phyloP scores from a whole-genome alignment of 2,113 vertebrate genomes.

The Platichthys stellatus region DNA sequence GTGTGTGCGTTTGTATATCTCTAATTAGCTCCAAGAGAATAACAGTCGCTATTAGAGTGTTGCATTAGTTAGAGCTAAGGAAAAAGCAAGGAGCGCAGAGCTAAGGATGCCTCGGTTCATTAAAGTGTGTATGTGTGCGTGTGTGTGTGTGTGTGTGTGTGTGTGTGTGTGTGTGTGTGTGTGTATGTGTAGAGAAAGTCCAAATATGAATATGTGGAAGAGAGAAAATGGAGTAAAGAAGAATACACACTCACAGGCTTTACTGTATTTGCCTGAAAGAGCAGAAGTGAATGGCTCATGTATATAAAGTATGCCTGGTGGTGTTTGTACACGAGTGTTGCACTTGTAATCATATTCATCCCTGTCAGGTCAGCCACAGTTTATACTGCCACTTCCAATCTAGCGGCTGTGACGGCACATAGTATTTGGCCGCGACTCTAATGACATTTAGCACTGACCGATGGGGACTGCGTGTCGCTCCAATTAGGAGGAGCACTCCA shows the following conservation, averaged over 20 bases:
- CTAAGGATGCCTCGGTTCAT: slow-evolving; percentile 32
- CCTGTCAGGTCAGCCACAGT: slow-evolving; percentile 48
- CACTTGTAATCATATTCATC: slow-evolving; percentile 53
- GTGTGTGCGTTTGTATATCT: slow-evolving; percentile 46
- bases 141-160: slow-evolving; percentile 2
- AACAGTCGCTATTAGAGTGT: slow-evolving; percentile 52
- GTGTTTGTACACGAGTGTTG: slow-evolving; percentile 27
- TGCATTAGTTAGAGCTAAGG: slow-evolving; percentile 43
- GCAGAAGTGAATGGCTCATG: slow-evolving; percentile 39
- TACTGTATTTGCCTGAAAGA: slow-evolving; percentile 37
- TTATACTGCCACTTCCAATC: slow-evolving; percentile 53
- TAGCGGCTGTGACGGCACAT: slow-evolving; percentile 34
- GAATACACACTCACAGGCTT: slow-evolving; percentile 23
- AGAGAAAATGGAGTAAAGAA: background rate
- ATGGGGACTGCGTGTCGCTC: slow-evolving; percentile 64
- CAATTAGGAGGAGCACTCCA: slow-evolving; percentile 69
- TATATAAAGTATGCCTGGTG: slow-evolving; percentile 44
- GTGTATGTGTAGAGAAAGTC: slow-evolving; percentile 10
- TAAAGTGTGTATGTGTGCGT: slow-evolving; percentile 30
- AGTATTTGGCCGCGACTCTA: slow-evolving; percentile 64
- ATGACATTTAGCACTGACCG: slow-evolving; percentile 72
- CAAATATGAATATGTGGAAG: background rate
- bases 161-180: slow-evolving; percentile 2
- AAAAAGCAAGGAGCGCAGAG: slow-evolving; percentile 17
- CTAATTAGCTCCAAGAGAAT: slow-evolving; percentile 72